A percentile compares a stretch with the other conserved stretches of the same genome.
phyloP scores from a whole-genome alignment of 2,113 vertebrate species.

The Neolamprologus brichardi region DNA sequence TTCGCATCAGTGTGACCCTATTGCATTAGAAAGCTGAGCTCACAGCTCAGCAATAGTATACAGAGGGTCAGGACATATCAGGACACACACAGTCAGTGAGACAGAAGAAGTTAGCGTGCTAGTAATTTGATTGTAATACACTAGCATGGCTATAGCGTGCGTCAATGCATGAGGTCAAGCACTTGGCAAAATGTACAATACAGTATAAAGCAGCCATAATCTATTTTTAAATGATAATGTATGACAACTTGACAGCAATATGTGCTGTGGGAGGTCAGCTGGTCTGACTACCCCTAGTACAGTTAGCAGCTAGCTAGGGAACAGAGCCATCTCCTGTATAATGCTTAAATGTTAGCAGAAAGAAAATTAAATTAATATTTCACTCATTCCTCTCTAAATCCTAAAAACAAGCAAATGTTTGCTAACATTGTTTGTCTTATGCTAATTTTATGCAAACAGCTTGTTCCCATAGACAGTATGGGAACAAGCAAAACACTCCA shows the following conservation, averaged over 20 bases:
- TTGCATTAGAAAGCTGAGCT: slow-evolving; percentile 10
- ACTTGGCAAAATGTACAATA: not conserved
- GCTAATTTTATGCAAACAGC: not conserved
- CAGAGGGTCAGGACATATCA: not conserved
- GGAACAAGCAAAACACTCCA: not conserved
- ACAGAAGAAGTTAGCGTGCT: not conserved
- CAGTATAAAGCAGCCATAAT: not conserved
- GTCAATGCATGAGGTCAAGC: not conserved
- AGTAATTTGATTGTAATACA: not conserved
- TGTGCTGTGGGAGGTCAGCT: not conserved
- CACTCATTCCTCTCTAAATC: not conserved
- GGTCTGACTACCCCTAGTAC: not conserved
- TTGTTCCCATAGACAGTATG: not conserved
- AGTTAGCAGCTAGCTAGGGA: not conserved
- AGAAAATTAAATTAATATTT: not conserved
- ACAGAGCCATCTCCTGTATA: not conserved
- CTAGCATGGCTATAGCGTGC: not conserved
- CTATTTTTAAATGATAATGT: not conserved
- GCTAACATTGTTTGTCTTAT: not conserved
- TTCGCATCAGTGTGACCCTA: slow-evolving; percentile 33
- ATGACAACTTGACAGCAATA: not conserved
- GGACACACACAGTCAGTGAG: not conserved
- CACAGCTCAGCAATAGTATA: not conserved
- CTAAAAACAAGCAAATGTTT: not conserved
- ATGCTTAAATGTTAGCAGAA: not conserved